phyloP scores from a whole-genome alignment of 2,113 vertebrate genomes.

The Sapayoa aenigma region DNA sequence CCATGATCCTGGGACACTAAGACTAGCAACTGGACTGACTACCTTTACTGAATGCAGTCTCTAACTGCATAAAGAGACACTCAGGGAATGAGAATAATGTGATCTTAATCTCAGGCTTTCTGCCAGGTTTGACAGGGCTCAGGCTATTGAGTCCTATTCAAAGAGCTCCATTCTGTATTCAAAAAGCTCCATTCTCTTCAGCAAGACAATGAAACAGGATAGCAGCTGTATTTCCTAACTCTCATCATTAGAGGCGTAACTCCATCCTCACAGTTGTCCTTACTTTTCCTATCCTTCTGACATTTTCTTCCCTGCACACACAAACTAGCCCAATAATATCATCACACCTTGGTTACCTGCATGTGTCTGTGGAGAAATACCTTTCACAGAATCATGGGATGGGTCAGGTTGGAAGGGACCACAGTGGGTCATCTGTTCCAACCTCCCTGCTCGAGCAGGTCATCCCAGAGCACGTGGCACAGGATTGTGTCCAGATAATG shows the following conservation, averaged over 20 bases:
- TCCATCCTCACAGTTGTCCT: not conserved
- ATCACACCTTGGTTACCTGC: not conserved
- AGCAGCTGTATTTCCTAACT: not conserved
- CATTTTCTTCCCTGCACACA: not conserved
- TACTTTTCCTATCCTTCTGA: not conserved
- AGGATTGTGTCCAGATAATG: fast-evolving
- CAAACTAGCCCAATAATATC: not conserved
- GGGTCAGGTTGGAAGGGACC: not conserved
- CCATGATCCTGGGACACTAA: not conserved
- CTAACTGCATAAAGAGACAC: not conserved
- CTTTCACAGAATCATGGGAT: not conserved
- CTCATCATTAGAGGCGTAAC: not conserved
- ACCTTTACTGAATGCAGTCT: not conserved
- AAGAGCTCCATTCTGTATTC: not conserved
- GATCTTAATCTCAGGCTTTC: not conserved
- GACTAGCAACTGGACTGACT: not conserved
- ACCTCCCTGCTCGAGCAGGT: not conserved
- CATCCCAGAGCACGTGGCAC: not conserved
- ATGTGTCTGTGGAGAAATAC: not conserved
- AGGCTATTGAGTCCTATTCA: not conserved
- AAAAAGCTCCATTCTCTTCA: not conserved
- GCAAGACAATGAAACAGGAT: not conserved
- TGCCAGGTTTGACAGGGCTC: not conserved
- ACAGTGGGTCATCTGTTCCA: not conserved
- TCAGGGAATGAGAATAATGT: not conserved